Base-by-base conservation (phyloP, 2,797 vertebrate species). In the Choloepus didactylus region DNA sequence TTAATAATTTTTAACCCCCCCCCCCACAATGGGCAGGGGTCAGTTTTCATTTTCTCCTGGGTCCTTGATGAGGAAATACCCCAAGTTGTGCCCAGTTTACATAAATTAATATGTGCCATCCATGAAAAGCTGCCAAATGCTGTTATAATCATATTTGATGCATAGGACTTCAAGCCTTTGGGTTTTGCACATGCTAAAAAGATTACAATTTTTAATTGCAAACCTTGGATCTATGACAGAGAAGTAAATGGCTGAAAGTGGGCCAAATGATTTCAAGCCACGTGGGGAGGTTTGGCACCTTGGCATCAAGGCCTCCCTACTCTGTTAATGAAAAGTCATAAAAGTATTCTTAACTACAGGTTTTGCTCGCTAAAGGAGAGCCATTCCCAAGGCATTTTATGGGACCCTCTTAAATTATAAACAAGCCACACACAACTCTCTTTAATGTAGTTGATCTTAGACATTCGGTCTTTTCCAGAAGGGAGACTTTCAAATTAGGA, bases 151-250 rank as follows among this genome's bases (percentile, higher is more conserved):
- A 97, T 97, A 94, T 96, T 97, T 96, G 96, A 94, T 95, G 82
- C 77, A 35, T 95, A 95, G 94, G 94, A 79, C 97, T 97, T 62
- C 94, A 97, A 97, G 97, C 98, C 98, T 98, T 96, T 97, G 97
- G 92, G 86, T 96, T 96, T 89, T 96, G 66, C 96, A 98, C 95
- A 98, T 97, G 97, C 97, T 98, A 98, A 97, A 98, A 98, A 97
- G 95, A 98, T 98, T 97, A 95, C 77, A 35, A 93, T 95, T 98
- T 98, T 98, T 98, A 98, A 98, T 98, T 98, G 97, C 95, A 97
- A 95, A 96, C 93, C 95, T 97, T 93, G 51, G 96, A 97, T 97
- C 93, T 98, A 96, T 97, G 97, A 97, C 76, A 97, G 96, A 92
- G 87, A 96, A 64, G 35, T 95, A 97, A 97, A 94, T 97, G 97